Evolutionary conservation across 2,797 vertebrate genomes (phyloP).

Genomic region (Enteromius trimaculatus): DNA sequence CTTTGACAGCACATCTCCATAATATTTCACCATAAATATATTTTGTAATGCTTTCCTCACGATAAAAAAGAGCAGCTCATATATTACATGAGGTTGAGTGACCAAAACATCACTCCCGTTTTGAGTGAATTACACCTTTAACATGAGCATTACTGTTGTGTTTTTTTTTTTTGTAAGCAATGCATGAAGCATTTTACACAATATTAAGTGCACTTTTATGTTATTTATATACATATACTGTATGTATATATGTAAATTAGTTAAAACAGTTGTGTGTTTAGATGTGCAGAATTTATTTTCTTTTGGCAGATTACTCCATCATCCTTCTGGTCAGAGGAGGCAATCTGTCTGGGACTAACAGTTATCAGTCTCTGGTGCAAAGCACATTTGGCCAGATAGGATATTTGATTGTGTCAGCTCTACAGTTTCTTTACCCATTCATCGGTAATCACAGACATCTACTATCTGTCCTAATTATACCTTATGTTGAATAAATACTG

Average conservation of each 20-base stretch:
- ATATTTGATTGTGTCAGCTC: slow-evolving; percentile 85
- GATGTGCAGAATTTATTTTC: not conserved
- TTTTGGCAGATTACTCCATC: slow-evolving; percentile 90
- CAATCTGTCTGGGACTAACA: slow-evolving; percentile 84
- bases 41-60: not conserved
- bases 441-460: slow-evolving; percentile 81
- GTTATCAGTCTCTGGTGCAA: slow-evolving; percentile 90
- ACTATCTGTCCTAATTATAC: not conserved
- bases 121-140: not conserved
- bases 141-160: not conserved
- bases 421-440: slow-evolving; percentile 97
- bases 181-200: not conserved
- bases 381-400: slow-evolving; percentile 89
- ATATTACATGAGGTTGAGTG: not conserved
- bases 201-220: not conserved
- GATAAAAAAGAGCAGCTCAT: not conserved
- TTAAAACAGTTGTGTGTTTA: not conserved
- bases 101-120: not conserved
- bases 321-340: slow-evolving; percentile 92
- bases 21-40: not conserved
- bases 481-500: not conserved
- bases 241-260: no score
- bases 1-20: not conserved
- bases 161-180: not conserved
- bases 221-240: not conserved